Conservation (phyloP, 2,888 invertebrate species). For the Copidosoma aretas region DNA sequence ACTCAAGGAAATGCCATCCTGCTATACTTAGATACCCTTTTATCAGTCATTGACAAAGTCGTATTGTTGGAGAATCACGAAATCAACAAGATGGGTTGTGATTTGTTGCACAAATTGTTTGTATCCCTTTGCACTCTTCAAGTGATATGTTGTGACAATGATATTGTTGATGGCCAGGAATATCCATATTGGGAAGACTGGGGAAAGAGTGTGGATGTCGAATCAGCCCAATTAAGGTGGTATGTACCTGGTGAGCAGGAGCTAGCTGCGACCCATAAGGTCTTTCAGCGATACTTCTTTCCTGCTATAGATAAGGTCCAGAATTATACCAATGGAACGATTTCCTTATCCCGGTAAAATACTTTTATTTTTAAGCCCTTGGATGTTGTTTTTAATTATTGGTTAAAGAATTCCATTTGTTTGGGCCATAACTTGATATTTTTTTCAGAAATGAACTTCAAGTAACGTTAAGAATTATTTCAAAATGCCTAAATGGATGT, state of each 20-base stretch:
- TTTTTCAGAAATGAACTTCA: constrained; percentile 72
- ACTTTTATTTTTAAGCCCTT: constrained; percentile 7
- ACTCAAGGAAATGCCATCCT: constrained; percentile 72
- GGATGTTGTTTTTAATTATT: neutral
- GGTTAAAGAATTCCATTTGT: too few relatives aligned
- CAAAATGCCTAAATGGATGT: constrained; percentile 69
- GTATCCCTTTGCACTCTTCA: constrained; percentile 69
- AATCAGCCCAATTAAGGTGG: constrained; percentile 76
- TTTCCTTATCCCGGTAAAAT: constrained; percentile 29
- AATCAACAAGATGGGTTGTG: constrained; percentile 66
- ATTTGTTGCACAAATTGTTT: constrained; percentile 69
- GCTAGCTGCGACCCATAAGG: constrained; percentile 69
- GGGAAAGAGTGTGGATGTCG: constrained; percentile 75
- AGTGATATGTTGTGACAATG: constrained; percentile 65
- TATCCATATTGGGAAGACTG: constrained; percentile 81
- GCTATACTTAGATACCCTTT: constrained; percentile 71
- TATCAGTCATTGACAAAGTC: constrained; percentile 72
- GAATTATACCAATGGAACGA: constrained; percentile 59
- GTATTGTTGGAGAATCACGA: constrained; percentile 73
- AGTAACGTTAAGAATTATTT: constrained; percentile 72
- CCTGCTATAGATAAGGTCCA: constrained; percentile 70
- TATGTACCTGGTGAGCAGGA: constrained; percentile 78
- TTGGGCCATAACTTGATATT: constrained; percentile 1
- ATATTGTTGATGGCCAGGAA: constrained; percentile 69
- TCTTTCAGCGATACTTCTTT: constrained; percentile 72